Percentiles rank a stretch among this genome's conserved stretches.
Evolutionary conservation across 2,888 invertebrate species (phyloP).

Genomic region (Calliopum simillimum): DNA sequence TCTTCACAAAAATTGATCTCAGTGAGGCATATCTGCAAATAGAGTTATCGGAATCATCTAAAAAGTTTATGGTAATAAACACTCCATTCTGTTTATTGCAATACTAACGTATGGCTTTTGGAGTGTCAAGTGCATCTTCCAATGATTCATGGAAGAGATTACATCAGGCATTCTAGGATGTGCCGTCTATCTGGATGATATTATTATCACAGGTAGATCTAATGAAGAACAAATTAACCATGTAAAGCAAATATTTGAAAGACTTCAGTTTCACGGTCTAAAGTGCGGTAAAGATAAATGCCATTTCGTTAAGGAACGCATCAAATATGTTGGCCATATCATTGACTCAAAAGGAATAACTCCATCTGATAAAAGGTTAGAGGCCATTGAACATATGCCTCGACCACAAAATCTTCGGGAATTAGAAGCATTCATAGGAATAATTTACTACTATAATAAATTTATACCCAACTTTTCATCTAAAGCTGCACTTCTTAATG

Average conservation of each 20-base stretch:
- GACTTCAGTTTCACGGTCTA: conserved; percentile 24
- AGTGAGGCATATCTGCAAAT: conserved; percentile 43
- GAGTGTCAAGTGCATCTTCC: neutral
- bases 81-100: neutral
- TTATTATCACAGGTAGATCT: conserved; percentile 32
- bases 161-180: conserved; percentile 8
- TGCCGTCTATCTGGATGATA: conserved; percentile 38
- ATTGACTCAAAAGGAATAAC: conserved; percentile 18
- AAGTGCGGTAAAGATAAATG: conserved; percentile 34
- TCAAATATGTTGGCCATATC: conserved; percentile 22
- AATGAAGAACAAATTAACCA: conserved; percentile 34
- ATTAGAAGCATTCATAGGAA: neutral
- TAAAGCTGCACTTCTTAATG: neutral
- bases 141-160: neutral
- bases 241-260: conserved; percentile 19
- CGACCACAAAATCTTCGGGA: neutral
- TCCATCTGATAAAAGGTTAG: neutral
- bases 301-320: conserved; percentile 21
- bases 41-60: conserved; percentile 31
- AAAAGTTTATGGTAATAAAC: neutral
- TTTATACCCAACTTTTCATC: neutral
- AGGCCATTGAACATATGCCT: conserved; percentile 13
- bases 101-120: neutral
- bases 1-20: conserved; percentile 39
- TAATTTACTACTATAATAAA: neutral